Conservation (phyloP, 2,888 invertebrate genomes). For the Zhuqinia jingwanae region DNA sequence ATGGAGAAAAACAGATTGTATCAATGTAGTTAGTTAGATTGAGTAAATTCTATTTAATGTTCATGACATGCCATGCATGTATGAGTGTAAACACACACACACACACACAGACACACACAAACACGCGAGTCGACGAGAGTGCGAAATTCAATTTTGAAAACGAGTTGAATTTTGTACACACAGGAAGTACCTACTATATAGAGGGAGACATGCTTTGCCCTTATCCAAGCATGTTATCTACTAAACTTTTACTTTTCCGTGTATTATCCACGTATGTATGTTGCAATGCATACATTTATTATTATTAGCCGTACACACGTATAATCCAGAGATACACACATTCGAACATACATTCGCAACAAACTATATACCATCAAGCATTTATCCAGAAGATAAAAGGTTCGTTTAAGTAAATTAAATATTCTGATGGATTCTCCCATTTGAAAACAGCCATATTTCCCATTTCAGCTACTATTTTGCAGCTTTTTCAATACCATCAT, state of each 20-base stretch:
- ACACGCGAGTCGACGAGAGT: not conserved
- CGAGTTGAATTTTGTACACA: constrained; percentile 6
- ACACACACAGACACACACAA: constrained; percentile 9
- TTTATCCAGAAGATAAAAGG: constrained; percentile 23
- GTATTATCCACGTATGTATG: not conserved
- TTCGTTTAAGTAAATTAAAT: constrained; percentile 46
- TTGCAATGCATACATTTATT: too few species aligned
- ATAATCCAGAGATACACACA: not conserved
- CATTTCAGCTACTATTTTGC: not conserved
- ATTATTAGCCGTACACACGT: not conserved
- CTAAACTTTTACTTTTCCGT: not conserved
- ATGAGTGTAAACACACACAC: constrained; percentile 28
- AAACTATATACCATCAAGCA: not conserved
- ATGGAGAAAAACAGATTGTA: constrained; percentile 39
- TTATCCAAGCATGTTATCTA: too few species aligned
- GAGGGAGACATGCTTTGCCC: too few species aligned
- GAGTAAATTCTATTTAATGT: constrained; percentile 52
- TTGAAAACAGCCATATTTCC: not conserved
- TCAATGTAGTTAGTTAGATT: constrained; percentile 45
- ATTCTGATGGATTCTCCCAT: not conserved
- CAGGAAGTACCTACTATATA: not conserved
- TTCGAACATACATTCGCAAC: not conserved
- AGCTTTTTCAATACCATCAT: not conserved
- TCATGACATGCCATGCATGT: constrained; percentile 51
- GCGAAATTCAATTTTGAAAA: constrained; percentile 49